A percentile compares a stretch with the other conserved stretches of the same genome.
These are phyloP conservation scores for Thyatira batis DNA, from an alignment of 2,888 invertebrate genomes.

Conservation along the genomic window DNA sequence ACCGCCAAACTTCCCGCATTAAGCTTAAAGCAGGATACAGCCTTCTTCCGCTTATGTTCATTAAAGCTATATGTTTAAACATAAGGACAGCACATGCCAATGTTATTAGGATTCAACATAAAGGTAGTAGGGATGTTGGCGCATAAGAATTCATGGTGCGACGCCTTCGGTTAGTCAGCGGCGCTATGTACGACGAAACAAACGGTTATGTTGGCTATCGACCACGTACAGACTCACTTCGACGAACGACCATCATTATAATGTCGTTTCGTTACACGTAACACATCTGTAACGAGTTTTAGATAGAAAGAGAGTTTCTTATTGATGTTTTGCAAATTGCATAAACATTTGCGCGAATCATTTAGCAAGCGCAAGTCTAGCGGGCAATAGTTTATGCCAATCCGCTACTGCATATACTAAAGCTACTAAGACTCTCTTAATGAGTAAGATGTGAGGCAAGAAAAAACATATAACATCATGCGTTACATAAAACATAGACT, in stretches of 20 bases:
- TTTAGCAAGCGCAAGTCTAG: no score
- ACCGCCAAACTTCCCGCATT: background rate
- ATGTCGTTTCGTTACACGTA: slow-evolving; percentile 13
- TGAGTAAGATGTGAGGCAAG: no score
- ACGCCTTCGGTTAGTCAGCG: slow-evolving; percentile 28
- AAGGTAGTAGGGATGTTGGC: slow-evolving; percentile 5
- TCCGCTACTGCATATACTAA: no score
- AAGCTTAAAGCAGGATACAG: background rate
- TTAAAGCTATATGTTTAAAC: background rate
- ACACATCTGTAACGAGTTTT: no score
- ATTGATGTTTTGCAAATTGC: no score
- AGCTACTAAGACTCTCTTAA: no score
- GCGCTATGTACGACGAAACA: slow-evolving; percentile 48
- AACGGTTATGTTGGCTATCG: slow-evolving; percentile 48
- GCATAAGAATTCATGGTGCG: slow-evolving; percentile 59
- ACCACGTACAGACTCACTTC: slow-evolving; percentile 22
- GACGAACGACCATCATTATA: slow-evolving; percentile 28
- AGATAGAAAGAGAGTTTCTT: no score
- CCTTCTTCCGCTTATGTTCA: slow-evolving; percentile 1
- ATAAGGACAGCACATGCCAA: background rate
- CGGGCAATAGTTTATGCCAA: no score
- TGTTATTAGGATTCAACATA: background rate
- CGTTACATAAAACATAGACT: no score
- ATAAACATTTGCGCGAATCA: no score
- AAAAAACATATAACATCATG: no score